A percentile compares a stretch with the other conserved stretches of the same genome.
Evolutionary conservation across 2,113 vertebrate genomes (phyloP).

Genomic region (Seriola aureovittata): DNA sequence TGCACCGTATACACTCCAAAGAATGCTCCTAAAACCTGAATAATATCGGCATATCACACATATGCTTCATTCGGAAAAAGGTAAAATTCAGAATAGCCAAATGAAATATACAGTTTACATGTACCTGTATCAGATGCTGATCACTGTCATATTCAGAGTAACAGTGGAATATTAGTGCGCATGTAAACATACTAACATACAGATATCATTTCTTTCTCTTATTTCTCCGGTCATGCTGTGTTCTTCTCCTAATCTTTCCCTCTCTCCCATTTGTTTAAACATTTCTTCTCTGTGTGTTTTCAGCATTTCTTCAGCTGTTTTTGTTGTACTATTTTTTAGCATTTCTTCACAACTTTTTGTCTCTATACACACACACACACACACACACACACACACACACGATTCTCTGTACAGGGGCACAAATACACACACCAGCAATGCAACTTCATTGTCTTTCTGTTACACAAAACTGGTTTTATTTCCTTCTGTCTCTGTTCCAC

Average conservation of each 20-base stretch:
- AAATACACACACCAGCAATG: not conserved
- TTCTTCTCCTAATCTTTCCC: not conserved
- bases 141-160: too few species aligned
- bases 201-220: not conserved
- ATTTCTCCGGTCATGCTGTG: slow-evolving; percentile 22
- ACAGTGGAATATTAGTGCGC: too few species aligned
- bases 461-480: slow-evolving; percentile 57
- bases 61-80: too few species aligned
- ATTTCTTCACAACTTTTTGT: not conserved
- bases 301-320: not conserved
- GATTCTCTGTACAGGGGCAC: not conserved
- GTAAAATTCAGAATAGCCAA: too few species aligned
- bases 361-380: not conserved
- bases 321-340: not conserved
- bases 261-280: not conserved
- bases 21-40: too few species aligned
- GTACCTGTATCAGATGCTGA: too few species aligned
- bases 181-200: too few species aligned
- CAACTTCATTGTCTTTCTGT: slow-evolving; percentile 46
- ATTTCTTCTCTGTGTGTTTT: not conserved
- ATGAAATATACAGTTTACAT: too few species aligned
- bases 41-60: too few species aligned
- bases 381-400: fast-evolving
- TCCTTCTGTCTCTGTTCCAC: slow-evolving; percentile 45
- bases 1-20: too few species aligned